Conservation (phyloP, 2,113 vertebrate genomes). For the Emberiza fucata region DNA sequence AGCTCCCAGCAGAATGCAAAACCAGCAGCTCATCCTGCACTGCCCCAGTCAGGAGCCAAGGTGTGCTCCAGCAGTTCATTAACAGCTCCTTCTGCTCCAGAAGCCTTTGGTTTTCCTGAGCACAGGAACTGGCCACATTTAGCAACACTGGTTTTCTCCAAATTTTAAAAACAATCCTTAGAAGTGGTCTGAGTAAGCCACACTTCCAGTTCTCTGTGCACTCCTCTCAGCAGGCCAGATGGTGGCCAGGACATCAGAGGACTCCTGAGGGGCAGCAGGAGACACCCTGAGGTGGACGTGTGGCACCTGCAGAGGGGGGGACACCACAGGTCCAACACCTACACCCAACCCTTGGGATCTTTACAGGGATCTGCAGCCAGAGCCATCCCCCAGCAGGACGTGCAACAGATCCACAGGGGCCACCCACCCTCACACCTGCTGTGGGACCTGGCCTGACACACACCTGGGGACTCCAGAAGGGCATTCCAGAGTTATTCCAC, state of each 20-base stretch:
- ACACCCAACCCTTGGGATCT: not conserved
- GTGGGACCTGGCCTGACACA: not conserved
- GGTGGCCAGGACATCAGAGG: not conserved
- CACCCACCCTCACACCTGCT: not conserved
- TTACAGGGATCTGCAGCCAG: not conserved
- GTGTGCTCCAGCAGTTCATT: not conserved
- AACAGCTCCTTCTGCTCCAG: not conserved
- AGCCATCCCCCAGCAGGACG: not conserved
- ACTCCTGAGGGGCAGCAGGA: not conserved
- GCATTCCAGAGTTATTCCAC: accelerated
- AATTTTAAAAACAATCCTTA: not conserved
- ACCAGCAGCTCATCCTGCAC: not conserved
- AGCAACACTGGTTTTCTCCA: not conserved
- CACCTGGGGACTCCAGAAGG: not conserved
- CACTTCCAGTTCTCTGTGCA: not conserved
- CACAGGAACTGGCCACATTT: accelerated
- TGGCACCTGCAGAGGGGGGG: not conserved
- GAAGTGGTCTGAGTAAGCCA: not conserved
- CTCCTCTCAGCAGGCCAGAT: not conserved
- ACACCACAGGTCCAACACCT: not conserved
- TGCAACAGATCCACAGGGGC: not conserved
- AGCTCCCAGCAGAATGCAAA: not conserved
- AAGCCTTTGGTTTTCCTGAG: not conserved
- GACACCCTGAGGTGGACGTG: not conserved
- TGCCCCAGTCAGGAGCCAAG: not conserved